Evolutionary conservation across 2,113 vertebrate genomes (phyloP).

Genomic region (Gorsachius goisagi): DNA sequence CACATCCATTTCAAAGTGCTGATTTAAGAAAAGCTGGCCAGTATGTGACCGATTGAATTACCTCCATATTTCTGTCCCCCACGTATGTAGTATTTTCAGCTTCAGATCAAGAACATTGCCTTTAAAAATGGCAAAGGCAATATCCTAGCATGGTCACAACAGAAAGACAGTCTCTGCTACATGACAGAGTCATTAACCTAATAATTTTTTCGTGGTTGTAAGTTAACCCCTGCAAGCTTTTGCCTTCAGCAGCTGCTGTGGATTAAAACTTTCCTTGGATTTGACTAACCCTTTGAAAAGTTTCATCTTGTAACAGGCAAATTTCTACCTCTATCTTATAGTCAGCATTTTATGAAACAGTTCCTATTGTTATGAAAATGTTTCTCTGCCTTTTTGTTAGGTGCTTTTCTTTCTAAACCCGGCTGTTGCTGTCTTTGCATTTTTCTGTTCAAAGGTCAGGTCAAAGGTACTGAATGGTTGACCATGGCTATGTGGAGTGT

Average conservation of each 20-base stretch:
- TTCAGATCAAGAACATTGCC: conserved; percentile 40
- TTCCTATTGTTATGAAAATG: conserved; percentile 69
- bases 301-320: not conserved
- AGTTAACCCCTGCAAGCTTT: conserved; percentile 31
- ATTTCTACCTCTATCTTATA: not conserved
- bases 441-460: conserved; percentile 63
- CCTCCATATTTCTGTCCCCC: not conserved
- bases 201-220: conserved; percentile 44
- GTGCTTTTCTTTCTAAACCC: conserved; percentile 50
- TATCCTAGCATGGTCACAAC: not conserved
- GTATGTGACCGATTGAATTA: conserved; percentile 50
- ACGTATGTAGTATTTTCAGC: not conserved
- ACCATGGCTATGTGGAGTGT: conserved; percentile 48
- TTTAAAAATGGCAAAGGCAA: conserved; percentile 35
- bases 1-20: conserved; percentile 48
- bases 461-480: conserved; percentile 65
- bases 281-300: conserved; percentile 4
- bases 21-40: conserved; percentile 28
- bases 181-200: conserved; percentile 46
- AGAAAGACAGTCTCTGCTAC: conserved; percentile 14
- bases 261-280: conserved; percentile 45
- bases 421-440: conserved; percentile 49
- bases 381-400: conserved; percentile 58
- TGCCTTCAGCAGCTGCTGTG: conserved; percentile 44
- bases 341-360: conserved; percentile 54